Evolutionary conservation across 1,140 invertebrate genomes (phyloP).

Genomic region (Berghia stephanieae): DNA sequence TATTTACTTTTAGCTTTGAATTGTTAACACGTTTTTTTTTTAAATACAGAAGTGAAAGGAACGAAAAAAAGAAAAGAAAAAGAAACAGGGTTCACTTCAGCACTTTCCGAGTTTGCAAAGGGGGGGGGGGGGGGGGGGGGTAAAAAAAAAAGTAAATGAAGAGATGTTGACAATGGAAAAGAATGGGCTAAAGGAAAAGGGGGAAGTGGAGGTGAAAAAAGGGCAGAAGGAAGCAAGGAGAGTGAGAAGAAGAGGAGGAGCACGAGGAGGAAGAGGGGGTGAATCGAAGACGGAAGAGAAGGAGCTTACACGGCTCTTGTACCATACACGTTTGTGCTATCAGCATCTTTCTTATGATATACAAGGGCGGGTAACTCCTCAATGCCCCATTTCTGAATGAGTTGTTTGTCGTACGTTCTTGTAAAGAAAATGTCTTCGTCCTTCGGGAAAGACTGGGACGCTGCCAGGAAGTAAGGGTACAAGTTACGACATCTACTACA

Average conservation of each 20-base stretch:
- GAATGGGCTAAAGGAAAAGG: too few relatives aligned
- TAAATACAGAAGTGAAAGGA: too few relatives aligned
- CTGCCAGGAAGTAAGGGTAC: slow-evolving; percentile 42
- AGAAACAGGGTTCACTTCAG: neutral
- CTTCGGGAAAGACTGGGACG: slow-evolving; percentile 41
- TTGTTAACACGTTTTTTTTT: too few relatives aligned
- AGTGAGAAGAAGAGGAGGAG: too few relatives aligned
- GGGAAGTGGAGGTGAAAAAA: too few relatives aligned
- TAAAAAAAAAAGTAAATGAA: too few relatives aligned
- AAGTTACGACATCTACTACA: slow-evolving; percentile 39
- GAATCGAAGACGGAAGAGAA: neutral
- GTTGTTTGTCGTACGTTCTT: slow-evolving; percentile 34
- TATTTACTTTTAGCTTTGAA: too few relatives aligned
- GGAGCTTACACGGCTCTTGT: neutral
- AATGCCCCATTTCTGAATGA: slow-evolving; percentile 37
- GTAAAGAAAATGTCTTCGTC: slow-evolving; percentile 43
- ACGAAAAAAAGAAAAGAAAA: neutral
- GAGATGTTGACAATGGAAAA: too few relatives aligned
- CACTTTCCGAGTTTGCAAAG: neutral
- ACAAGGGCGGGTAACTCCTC: slow-evolving; percentile 40
- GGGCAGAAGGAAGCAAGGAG: too few relatives aligned
- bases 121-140: too few relatives aligned
- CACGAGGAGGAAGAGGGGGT: too few relatives aligned
- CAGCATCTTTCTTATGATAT: slow-evolving; percentile 28
- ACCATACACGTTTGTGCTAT: slow-evolving; percentile 16